phyloP scores from a whole-genome alignment of 1,140 invertebrate species.

The Lamellibrachia luymesi region DNA sequence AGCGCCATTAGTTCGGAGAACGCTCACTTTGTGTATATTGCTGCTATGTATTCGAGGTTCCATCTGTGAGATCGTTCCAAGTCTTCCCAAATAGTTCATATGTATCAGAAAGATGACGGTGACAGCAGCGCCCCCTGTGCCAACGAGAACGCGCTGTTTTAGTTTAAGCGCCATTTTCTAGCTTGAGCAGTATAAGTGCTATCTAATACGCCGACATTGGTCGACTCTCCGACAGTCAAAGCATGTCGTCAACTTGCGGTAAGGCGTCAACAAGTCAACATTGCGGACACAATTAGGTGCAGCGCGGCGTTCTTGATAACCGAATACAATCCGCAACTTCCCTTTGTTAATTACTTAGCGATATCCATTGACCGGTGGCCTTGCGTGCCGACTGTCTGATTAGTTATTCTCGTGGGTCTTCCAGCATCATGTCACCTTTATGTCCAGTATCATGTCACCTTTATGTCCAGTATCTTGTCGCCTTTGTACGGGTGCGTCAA shows the following conservation, averaged over 20 bases:
- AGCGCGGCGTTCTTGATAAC: background rate
- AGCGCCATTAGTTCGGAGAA: background rate
- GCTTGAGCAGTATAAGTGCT: background rate
- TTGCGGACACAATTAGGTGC: background rate
- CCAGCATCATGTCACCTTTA: background rate
- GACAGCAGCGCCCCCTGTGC: background rate
- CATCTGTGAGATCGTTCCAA: background rate
- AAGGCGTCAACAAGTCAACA: background rate
- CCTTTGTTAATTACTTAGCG: background rate
- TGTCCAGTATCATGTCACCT: background rate
- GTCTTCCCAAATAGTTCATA: background rate
- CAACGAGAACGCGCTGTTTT: background rate
- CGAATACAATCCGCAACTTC: background rate
- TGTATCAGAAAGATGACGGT: background rate
- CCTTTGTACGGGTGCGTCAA: background rate
- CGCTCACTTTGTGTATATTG: background rate
- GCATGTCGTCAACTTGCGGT: background rate
- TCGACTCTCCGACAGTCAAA: background rate
- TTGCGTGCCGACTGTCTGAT: background rate
- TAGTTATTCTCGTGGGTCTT: background rate
- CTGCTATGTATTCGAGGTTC: background rate
- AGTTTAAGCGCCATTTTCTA: background rate
- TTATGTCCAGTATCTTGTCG: background rate
- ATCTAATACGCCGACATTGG: background rate
- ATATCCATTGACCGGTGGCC: background rate